Evolutionary conservation across 1,140 invertebrate genomes (phyloP), one percentile per base, ranked within the genome.

Genomic region (Papilio helenus): DNA sequence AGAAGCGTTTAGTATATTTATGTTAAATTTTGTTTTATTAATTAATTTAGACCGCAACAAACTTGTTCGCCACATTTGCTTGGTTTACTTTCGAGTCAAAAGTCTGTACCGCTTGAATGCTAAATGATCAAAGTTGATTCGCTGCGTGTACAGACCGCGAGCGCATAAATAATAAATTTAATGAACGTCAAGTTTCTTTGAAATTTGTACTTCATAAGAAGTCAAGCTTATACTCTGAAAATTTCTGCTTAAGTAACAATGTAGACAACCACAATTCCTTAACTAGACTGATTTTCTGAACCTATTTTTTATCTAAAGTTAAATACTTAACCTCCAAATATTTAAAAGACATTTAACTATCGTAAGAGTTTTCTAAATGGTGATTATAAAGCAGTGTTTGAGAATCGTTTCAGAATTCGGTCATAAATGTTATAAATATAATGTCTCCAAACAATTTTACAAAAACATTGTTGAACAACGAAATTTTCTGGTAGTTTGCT

Each of bases 401-500:
- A 8, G 34, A 39, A 39, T 39, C 34, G 34, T 39, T 39, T 39
- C 34, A 39, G 34, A 39, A 39, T 39, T 39, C 34, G 34, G 34
- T 39, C 7, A 8, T 8, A 39, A 39, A 39, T 39, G 34, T 39
- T 39, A 8, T 46, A 46, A 20, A n/a, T n/a, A 55, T 9, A 18
- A 18, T 55, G 51, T 49, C 46, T 49, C 46, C 46, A 18, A 49
- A 51, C 18, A 84, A 83, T 84, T 81, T 83, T 79, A 51, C 84
- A 81, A 86, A 88, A 86, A 88, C 85, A 89, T 87, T 86, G 80
- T 87, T 86, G 79, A 71, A 77, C 80, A 84, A 84, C 83, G 86
- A 90, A 85, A 90, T 92, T 92, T 89, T 89, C 89, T 91, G 89
- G 87, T 92, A 89, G 87, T 90, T 90, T 88, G 82, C 79, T 82